Base-by-base conservation (phyloP, 2,797 vertebrate genomes). In the Channallabes apus region DNA sequence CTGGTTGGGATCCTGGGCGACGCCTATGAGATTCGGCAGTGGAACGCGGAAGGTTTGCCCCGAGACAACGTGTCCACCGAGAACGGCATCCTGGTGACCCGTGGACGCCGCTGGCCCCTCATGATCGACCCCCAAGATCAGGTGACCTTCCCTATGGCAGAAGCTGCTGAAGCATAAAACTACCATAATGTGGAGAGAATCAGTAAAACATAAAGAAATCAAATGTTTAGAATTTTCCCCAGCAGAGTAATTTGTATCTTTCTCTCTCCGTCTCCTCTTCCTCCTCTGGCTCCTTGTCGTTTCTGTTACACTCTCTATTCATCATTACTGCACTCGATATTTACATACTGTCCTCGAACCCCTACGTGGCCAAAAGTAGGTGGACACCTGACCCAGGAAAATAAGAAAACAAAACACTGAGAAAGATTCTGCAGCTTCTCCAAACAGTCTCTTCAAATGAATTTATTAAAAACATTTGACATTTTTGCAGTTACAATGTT, bases 81-180 rank as follows among this genome's bases (percentile, higher is more conserved):
- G 90, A 97, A 97, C 17, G 94, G 95, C 29, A 96, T 97, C 90
- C 90, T 97, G 89, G 97, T 97, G 88, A 96, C 95, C 12, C 92
- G 94, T 4, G 96, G 96, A 35, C 95, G 93, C 76, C 95, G 95
- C 76, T 97, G 96, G 96, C 96, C 96, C 51, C 93, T 97, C 68
- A 97, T 97, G 96, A 97, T 97, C 81, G 97, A 97, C 88, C 96
- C 96, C 7, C 96, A 98, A 89, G 96, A 97, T 91, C 96, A 97
- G 94, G 96, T 96, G 87, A 90, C 73, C 67, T 73, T 54, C 64
- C 32, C 46, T 11, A n/a, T n/a, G n/a, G n/a, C n/a, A n/a, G n/a
- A n/a, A n/a, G n/a, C n/a, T n/a, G n/a, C n/a, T n/a, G n/a, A n/a
- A n/a, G n/a, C n/a, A n/a, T n/a, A n/a, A n/a, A n/a, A n/a, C n/a